phyloP scores from a whole-genome alignment of 1,140 invertebrate species.

The Drosophila pectinifera region DNA sequence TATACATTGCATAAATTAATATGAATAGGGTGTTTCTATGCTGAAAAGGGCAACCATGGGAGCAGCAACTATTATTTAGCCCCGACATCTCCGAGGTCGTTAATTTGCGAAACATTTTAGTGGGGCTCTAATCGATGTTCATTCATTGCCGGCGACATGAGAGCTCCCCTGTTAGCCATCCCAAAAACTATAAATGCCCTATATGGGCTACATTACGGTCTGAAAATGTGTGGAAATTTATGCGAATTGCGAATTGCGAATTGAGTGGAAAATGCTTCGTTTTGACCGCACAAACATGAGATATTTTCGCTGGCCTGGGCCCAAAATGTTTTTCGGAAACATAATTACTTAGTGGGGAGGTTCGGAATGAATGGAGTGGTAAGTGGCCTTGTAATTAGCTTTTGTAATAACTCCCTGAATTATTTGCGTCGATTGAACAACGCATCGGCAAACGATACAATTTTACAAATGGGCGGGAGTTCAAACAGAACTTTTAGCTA shows the following conservation, averaged over 20 bases:
- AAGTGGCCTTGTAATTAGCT: constrained; percentile 63
- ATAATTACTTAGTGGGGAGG: constrained; percentile 45
- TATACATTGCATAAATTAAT: constrained; percentile 44
- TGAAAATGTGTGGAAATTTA: constrained; percentile 57
- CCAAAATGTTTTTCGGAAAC: constrained; percentile 42
- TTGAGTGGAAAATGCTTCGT: constrained; percentile 51
- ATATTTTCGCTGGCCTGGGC: constrained; percentile 37
- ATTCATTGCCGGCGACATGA: constrained; percentile 42
- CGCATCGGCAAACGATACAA: background rate
- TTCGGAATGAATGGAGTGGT: constrained; percentile 19
- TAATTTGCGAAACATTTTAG: constrained; percentile 72
- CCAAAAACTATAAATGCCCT: constrained; percentile 21
- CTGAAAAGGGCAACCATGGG: constrained; percentile 7
- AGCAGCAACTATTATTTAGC: constrained; percentile 50
- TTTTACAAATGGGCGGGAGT: background rate
- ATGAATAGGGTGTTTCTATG: constrained; percentile 36
- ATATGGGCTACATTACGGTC: constrained; percentile 19
- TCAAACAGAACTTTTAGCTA: constrained; percentile 1
- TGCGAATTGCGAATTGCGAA: constrained; percentile 46
- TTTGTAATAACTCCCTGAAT: constrained; percentile 61
- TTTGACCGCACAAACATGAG: constrained; percentile 41
- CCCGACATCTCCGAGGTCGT: constrained; percentile 35
- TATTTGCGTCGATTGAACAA: constrained; percentile 57
- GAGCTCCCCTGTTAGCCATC: background rate
- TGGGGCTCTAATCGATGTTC: constrained; percentile 54